phyloP scores from a whole-genome alignment of 2,888 invertebrate species.

The Belgica antarctica region DNA sequence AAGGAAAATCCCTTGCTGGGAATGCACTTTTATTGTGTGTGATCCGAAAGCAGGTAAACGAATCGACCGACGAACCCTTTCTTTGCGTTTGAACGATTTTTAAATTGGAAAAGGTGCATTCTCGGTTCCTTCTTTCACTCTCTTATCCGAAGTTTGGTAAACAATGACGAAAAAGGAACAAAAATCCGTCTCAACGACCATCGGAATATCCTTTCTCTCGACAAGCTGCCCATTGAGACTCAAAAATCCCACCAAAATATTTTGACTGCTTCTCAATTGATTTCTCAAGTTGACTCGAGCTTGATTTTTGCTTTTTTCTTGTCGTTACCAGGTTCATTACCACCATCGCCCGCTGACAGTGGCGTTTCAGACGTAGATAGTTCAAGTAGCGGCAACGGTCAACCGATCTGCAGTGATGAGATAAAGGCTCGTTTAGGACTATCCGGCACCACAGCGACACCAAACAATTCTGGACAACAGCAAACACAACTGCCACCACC shows the following conservation, averaged over 20 bases:
- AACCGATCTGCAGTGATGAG: conserved; percentile 65
- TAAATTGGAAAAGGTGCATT: conserved; percentile 40
- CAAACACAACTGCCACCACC: conserved; percentile 49
- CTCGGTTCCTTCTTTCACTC: background rate
- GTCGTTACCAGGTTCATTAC: conserved; percentile 80
- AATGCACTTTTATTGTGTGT: conserved; percentile 26
- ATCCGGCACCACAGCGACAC: conserved; percentile 59
- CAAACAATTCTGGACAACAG: conserved; percentile 46
- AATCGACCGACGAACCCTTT: conserved; percentile 37
- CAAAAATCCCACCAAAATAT: conserved; percentile 27
- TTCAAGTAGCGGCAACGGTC: conserved; percentile 74
- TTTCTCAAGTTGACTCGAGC: background rate
- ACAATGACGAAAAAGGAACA: background rate
- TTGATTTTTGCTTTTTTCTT: background rate
- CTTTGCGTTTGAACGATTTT: background rate
- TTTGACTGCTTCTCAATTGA: conserved; percentile 29
- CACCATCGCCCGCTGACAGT: conserved; percentile 95
- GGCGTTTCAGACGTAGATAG: conserved; percentile 97
- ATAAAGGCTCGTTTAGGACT: conserved; percentile 84
- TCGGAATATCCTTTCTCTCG: background rate
- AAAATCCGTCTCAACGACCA: background rate
- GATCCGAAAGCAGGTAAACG: conserved; percentile 39
- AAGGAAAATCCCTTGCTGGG: conserved; percentile 28
- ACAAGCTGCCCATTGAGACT: background rate
- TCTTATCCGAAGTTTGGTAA: background rate